Percentiles rank a stretch among this genome's conserved stretches.
phyloP scores from a whole-genome alignment of 2,113 vertebrate species.

The Psilopsiagon aymara region DNA sequence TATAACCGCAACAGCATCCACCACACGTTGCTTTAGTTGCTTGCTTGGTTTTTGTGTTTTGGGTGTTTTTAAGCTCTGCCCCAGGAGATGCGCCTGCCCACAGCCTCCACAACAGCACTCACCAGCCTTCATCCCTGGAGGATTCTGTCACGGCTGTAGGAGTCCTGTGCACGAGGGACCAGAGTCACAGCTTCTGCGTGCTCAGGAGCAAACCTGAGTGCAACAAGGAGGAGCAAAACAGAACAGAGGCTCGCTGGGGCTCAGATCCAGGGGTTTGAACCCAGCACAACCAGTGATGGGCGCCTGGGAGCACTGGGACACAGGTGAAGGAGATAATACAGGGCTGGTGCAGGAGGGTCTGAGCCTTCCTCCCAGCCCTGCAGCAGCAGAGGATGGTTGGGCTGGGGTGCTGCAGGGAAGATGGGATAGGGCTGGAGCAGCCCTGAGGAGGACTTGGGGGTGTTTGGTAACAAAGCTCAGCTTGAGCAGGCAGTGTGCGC shows the following conservation, averaged over 20 bases:
- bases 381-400: neutral
- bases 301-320: neutral
- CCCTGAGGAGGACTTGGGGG: neutral
- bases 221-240: rapidly evolving
- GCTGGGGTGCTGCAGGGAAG: neutral
- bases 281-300: neutral
- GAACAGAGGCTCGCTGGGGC: rapidly evolving
- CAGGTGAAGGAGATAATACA: neutral
- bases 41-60: rapidly evolving
- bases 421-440: neutral
- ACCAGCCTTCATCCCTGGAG: rapidly evolving
- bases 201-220: rapidly evolving
- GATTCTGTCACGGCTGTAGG: rapidly evolving
- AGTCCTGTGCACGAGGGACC: rapidly evolving
- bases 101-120: neutral
- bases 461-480: neutral
- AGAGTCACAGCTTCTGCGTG: rapidly evolving
- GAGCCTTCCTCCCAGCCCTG: rapidly evolving
- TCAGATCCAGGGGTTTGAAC: neutral
- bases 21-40: rapidly evolving
- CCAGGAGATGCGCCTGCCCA: rapidly evolving
- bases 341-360: neutral
- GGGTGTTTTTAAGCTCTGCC: neutral
- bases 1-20: neutral
- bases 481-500: neutral